phyloP scores from a whole-genome alignment of 1,140 invertebrate genomes.

The Acromyrmex charruanus region DNA sequence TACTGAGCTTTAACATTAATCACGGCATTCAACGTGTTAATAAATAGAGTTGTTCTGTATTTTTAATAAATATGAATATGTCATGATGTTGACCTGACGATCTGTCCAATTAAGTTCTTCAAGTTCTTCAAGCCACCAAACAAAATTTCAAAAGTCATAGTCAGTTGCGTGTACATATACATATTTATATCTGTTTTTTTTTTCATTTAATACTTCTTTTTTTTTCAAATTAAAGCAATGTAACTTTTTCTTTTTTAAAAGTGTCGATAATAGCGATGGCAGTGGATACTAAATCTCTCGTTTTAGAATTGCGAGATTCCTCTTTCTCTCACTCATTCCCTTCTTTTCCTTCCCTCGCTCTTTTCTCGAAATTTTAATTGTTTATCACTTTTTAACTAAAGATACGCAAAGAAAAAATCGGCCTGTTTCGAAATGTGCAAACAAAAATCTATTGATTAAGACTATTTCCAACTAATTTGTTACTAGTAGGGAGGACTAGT shows the following conservation, averaged over 20 bases:
- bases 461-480: no score
- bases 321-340: constrained; percentile 3
- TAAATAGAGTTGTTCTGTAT: background rate
- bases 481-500: no score
- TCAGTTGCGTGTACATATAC: constrained; percentile 35
- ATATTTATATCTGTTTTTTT: background rate
- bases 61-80: background rate
- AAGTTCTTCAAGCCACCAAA: constrained; percentile 38
- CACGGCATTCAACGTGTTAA: constrained; percentile 47
- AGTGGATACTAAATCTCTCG: constrained; percentile 69
- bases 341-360: background rate
- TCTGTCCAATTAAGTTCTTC: background rate
- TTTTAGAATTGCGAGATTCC: constrained; percentile 59
- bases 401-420: no score
- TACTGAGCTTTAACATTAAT: background rate
- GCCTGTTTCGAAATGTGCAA: no score
- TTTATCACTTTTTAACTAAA: no score
- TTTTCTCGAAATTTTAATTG: background rate
- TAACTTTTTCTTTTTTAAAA: background rate
- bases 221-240: background rate
- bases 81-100: constrained; percentile 20
- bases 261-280: constrained; percentile 67
- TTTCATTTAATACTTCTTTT: background rate
- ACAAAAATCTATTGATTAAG: no score
- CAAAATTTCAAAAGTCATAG: constrained; percentile 68